Conservation (phyloP, 2,113 vertebrate species). For the Eolophus roseicapilla region DNA sequence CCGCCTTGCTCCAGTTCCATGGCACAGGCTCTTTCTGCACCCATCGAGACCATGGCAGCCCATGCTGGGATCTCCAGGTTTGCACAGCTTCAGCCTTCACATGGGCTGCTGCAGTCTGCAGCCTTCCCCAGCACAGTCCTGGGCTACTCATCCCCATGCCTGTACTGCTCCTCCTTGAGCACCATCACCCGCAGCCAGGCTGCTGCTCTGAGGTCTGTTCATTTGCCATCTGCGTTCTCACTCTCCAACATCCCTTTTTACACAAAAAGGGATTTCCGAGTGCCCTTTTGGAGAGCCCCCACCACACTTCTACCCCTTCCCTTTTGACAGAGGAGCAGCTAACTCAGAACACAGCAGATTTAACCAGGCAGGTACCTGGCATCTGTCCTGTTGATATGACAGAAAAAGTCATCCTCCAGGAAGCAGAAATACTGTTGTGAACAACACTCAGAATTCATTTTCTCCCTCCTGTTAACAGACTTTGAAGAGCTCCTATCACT, state of each 20-base stretch:
- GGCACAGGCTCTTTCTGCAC: not conserved
- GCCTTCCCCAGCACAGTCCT: not conserved
- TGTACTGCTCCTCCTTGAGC: not conserved
- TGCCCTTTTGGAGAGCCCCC: not conserved
- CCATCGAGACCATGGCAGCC: not conserved
- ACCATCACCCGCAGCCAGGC: accelerated
- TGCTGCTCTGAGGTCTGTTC: accelerated
- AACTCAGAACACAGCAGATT: not conserved
- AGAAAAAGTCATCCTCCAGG: not conserved
- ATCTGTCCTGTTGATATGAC: not conserved
- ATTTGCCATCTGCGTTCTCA: not conserved
- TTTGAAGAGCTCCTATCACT: not conserved
- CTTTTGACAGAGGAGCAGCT: not conserved
- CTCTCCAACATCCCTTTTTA: not conserved
- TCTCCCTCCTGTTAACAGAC: not conserved
- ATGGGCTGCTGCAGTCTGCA: not conserved
- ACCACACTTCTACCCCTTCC: no score
- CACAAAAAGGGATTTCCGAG: not conserved
- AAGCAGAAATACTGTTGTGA: not conserved
- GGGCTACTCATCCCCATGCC: accelerated
- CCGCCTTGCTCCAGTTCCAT: not conserved
- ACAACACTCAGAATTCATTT: not conserved
- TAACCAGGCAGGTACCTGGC: not conserved
- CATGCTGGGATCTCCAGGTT: not conserved
- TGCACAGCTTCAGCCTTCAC: not conserved